These are phyloP conservation scores for Verasper variegatus DNA, from an alignment of 2,113 vertebrate genomes.

Conservation along the genomic window DNA sequence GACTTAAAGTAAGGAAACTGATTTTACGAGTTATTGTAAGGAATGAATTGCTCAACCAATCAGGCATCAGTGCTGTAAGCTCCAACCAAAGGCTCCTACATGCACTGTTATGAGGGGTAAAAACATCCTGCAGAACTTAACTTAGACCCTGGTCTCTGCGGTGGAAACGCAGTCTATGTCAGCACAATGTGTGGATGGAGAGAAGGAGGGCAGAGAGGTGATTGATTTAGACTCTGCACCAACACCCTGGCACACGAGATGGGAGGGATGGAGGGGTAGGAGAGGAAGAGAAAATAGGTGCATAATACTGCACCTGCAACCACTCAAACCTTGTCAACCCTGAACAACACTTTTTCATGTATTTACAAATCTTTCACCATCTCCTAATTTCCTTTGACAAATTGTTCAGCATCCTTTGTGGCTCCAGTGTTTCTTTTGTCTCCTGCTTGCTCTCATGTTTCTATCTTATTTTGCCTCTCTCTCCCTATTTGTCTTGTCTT, in stretches of 20 bases:
- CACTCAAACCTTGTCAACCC: constrained; percentile 8
- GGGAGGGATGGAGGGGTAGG: constrained; percentile 29
- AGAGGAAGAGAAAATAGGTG: constrained; percentile 6
- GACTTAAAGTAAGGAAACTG: not conserved
- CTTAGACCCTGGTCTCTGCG: too few species aligned
- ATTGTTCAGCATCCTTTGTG: not conserved
- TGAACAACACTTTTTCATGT: not conserved
- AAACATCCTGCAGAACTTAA: too few species aligned
- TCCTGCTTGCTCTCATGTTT: not conserved
- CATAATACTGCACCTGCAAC: constrained; percentile 23
- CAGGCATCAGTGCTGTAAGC: too few species aligned
- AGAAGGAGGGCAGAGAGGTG: constrained; percentile 42
- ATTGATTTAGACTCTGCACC: constrained; percentile 71
- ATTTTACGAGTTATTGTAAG: too few species aligned
- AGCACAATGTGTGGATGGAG: constrained; percentile 52
- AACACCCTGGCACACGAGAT: constrained; percentile 41
- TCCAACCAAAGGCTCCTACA: too few species aligned
- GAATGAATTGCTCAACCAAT: too few species aligned
- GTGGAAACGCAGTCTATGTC: constrained; percentile 28
- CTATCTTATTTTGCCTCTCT: constrained; percentile 13
- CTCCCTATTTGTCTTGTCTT: constrained; percentile 28
- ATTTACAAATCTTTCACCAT: not conserved
- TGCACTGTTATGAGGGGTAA: too few species aligned
- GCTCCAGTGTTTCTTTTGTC: constrained; percentile 19
- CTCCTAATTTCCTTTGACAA: not conserved